A percentile compares a stretch with the other conserved stretches of the same genome.
phyloP scores from a whole-genome alignment of 2,888 invertebrate genomes.

The Lobophora halterata region DNA sequence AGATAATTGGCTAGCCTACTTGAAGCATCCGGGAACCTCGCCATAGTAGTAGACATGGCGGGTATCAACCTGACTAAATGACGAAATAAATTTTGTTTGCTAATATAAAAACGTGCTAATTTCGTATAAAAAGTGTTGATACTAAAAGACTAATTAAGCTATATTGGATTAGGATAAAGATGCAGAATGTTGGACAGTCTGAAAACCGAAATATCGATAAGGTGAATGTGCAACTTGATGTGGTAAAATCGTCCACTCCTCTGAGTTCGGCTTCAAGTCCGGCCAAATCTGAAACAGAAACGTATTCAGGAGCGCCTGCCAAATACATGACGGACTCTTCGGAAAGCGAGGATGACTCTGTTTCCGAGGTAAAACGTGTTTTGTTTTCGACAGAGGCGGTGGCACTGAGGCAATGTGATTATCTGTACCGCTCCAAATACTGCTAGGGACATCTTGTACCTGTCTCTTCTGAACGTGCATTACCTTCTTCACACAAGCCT shows the following conservation, averaged over 20 bases:
- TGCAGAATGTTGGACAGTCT: conserved; percentile 95
- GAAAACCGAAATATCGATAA: conserved; percentile 91
- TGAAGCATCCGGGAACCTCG: conserved; percentile 85
- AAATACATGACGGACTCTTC: conserved; percentile 96
- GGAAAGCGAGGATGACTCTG: conserved; percentile 97
- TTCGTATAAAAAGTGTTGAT: conserved; percentile 77
- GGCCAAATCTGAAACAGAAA: conserved; percentile 92
- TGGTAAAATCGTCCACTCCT: conserved; percentile 89
- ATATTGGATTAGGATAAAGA: conserved; percentile 86
- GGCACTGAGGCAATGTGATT: conserved; percentile 78
- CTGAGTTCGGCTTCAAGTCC: conserved; percentile 91
- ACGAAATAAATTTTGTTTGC: conserved; percentile 82
- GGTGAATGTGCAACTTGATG: conserved; percentile 87
- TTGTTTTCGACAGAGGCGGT: conserved; percentile 79
- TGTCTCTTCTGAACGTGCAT: conserved; percentile 65
- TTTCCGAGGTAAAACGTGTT: conserved; percentile 93
- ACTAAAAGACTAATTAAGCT: conserved; percentile 79
- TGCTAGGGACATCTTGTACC: conserved; percentile 85
- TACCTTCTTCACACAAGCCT: conserved; percentile 55
- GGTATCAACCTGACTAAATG: conserved; percentile 85
- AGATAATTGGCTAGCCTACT: conserved; percentile 78
- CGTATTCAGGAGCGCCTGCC: conserved; percentile 90
- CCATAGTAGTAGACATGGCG: conserved; percentile 92
- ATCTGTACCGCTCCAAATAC: conserved; percentile 82
- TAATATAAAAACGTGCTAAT: conserved; percentile 79